Evolutionary conservation across 2,797 vertebrate species (phyloP), one percentile per base, ranked within the genome.

Genomic region (Perodicticus potto): DNA sequence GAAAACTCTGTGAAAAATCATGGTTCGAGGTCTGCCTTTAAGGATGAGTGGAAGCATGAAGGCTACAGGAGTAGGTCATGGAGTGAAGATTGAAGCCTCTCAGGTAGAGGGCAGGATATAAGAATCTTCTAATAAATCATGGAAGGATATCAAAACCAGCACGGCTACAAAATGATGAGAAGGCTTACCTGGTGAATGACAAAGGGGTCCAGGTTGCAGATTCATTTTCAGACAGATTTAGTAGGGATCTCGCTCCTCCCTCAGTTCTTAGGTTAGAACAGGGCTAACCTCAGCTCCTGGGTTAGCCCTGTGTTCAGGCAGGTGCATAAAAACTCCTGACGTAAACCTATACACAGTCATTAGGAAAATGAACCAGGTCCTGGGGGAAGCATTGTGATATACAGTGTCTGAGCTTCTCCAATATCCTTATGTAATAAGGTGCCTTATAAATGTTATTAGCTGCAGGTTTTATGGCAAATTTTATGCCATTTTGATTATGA

Each of bases 401-500:
- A 96, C 73, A 96, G 89, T 96, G 90, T 96, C 96, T 97, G 96
- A 95, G 97, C 87, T 92, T 94, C 93, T 89, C 55, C 96, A 97
- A 96, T 53, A 63, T 85, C 70, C 13, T 96, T 22, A 34, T 97
- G 83, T 73, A 96, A 67, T 95, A 94, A 82, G 43, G 74, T 97
- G 94, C 93, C 43, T 95, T 91, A 86, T 86, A 97, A 95, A 95
- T 98, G 94, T 97, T 96, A 86, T 92, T 95, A 97, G 61, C 27
- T 97, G 69, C 9, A n/a, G 92, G 19, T 6, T 96, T 98, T 98
- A 96, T 96, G 22, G 53, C 45, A 97, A 96, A 89, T 96, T 97
- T 97, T 97, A 97, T 97, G 73, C 95, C 83, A 96, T 74, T 98
- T 97, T 98, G 85, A 97, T 98, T 97, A 97, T 84, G 96, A 91